A percentile compares a stretch with the other conserved stretches of the same genome.
Conservation (phyloP, 2,888 invertebrate genomes). For the Mactromeris polynyma region DNA sequence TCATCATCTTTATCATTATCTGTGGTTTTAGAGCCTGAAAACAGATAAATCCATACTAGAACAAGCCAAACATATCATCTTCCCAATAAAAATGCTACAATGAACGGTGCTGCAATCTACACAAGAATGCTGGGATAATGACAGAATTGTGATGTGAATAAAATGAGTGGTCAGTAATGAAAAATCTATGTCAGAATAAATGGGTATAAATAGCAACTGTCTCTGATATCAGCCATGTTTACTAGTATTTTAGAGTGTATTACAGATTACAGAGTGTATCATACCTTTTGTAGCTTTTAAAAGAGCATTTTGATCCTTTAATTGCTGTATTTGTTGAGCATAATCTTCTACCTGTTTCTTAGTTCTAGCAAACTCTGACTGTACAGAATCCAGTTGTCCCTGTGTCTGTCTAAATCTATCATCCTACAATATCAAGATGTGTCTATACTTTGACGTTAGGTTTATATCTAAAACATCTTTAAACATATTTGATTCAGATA, state of each 20-base stretch:
- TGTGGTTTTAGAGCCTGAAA: constrained; percentile 67
- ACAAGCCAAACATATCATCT: neutral
- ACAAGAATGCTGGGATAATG: too few species aligned
- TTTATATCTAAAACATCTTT: neutral
- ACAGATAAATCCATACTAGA: neutral
- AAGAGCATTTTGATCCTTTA: constrained; percentile 95
- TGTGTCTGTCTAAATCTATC: constrained; percentile 82
- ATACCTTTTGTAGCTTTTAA: constrained; percentile 89
- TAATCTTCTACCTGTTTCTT: constrained; percentile 91
- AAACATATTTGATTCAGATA: neutral
- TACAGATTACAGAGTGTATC: neutral
- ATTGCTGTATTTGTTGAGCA: constrained; percentile 91
- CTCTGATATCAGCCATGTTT: too few species aligned
- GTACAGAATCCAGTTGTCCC: constrained; percentile 79
- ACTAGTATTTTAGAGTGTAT: too few species aligned
- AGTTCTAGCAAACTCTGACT: constrained; percentile 76
- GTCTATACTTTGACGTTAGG: neutral
- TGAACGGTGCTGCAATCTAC: too few species aligned
- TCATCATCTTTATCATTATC: constrained; percentile 76
- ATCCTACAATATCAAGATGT: constrained; percentile 79
- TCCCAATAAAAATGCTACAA: neutral
- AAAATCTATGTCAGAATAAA: too few species aligned
- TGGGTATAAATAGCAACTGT: too few species aligned
- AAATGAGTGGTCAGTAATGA: too few species aligned
- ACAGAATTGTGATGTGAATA: too few species aligned